Base-by-base conservation (phyloP, 2,888 invertebrate species). In the Octonoba sinensis region DNA sequence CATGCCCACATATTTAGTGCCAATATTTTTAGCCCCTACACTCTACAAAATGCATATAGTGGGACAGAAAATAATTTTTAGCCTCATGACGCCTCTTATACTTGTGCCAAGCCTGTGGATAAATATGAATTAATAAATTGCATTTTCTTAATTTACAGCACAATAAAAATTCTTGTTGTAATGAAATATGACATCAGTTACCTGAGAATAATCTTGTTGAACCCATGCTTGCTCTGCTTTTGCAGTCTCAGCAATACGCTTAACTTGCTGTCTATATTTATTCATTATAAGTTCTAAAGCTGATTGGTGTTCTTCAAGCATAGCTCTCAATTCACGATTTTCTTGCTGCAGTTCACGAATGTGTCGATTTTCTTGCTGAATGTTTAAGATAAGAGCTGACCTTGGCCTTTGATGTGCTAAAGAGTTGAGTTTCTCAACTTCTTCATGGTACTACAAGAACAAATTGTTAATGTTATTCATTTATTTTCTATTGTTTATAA, bases 241-340 rank as follows among this genome's bases (percentile, higher is more conserved):
- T 12, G 49, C 69, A 51, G 83, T 73, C 59, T 82, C 71, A 60
- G 76, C 74, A n/a, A 85, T 71, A 13, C 62, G 54, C n/a, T 69
- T 69, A 2, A 84, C 75, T 67, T 85, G 85, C 54, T 77, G 70
- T 22, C 85, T 67, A 88, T 98, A 98, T 89, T 98, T 98, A 82
- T 95, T 94, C 98, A 99, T 99, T 86, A 98, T 96, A 85, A 96
- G 92, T 88, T 98, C 97, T 86, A 98, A 90, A 4, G 96, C 96
- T 85, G 94, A 93, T 87, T 97, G 96, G 88, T 98, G 96, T 87
- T 98, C 98, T 88, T 97, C 97, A 65, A 99, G 90, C 22, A 96
- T 94, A 72, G 94, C 92, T 86, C 95, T 91, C 20, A 98, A 90
- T 88, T 97, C 96, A 62, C 94, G 92, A 89, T 98, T 98, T 88